Conservation (phyloP, 1,140 invertebrate genomes). For the Brachionus rotundiformis region DNA sequence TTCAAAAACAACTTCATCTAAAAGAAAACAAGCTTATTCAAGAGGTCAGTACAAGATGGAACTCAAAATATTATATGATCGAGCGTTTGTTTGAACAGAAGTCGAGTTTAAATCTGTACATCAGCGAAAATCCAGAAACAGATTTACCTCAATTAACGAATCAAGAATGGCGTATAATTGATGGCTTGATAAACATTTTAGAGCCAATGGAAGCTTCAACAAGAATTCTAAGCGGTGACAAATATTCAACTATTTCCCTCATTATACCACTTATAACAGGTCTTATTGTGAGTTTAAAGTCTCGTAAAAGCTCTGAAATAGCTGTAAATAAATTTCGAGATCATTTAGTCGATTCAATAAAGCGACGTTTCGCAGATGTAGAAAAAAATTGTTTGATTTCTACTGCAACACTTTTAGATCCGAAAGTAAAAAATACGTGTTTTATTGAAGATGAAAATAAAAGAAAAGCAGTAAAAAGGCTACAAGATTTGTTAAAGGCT, state of each 20-base stretch:
- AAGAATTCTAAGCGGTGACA: slow-evolving; percentile 16
- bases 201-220: background rate
- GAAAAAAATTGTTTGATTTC: slow-evolving; percentile 29
- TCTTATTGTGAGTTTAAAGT: slow-evolving; percentile 7
- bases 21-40: background rate
- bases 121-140: background rate
- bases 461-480: slow-evolving; percentile 5
- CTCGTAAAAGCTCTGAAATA: background rate
- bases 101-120: background rate
- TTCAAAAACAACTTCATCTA: too few relatives aligned
- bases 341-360: slow-evolving; percentile 5
- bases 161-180: slow-evolving; percentile 17
- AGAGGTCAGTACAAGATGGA: slow-evolving; percentile 28
- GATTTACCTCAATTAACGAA: slow-evolving; percentile 1
- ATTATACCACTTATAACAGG: slow-evolving; percentile 9
- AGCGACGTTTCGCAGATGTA: background rate
- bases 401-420: slow-evolving; percentile 13
- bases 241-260: slow-evolving; percentile 3
- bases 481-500: slow-evolving; percentile 4
- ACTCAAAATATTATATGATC: slow-evolving; percentile 21
- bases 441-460: slow-evolving; percentile 1
- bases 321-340: slow-evolving; percentile 1
- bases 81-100: background rate
- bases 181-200: background rate
- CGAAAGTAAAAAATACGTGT: slow-evolving; percentile 12